Conservation (phyloP, 2,113 vertebrate genomes). For the Cyphomyrus plagiostoma region DNA sequence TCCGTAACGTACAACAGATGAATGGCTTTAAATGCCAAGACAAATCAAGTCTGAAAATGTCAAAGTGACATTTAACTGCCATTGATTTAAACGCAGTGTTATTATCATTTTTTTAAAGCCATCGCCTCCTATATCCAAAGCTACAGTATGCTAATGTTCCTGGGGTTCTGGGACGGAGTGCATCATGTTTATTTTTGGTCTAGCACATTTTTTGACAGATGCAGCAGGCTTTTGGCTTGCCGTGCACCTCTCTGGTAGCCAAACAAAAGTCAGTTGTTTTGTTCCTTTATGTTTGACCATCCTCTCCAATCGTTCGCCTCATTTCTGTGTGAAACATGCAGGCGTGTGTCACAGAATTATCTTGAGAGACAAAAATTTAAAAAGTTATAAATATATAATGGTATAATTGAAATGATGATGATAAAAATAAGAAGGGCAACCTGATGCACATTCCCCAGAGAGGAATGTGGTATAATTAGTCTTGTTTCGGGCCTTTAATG, state of each 20-base stretch:
- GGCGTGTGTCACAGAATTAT: background rate
- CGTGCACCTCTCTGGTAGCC: background rate
- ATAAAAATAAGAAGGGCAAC: background rate
- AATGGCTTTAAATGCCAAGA: slow-evolving; percentile 63
- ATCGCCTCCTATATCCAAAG: background rate
- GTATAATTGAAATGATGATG: background rate
- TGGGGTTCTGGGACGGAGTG: background rate
- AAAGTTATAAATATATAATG: background rate
- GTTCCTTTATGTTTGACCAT: background rate
- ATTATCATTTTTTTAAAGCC: background rate
- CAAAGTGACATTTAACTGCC: slow-evolving; percentile 48
- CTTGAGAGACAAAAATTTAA: background rate
- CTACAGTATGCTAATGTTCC: background rate
- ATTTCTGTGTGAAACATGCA: background rate
- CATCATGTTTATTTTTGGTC: background rate
- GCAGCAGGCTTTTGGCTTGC: background rate
- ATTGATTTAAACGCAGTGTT: slow-evolving; percentile 19
- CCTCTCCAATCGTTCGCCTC: background rate
- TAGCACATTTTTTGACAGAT: background rate
- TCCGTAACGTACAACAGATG: slow-evolving; percentile 49
- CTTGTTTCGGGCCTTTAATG: background rate
- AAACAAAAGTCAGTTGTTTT: background rate
- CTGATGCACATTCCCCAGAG: background rate
- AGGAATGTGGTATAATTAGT: background rate
- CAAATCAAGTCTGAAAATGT: slow-evolving; percentile 66